Conservation (phyloP, 2,113 vertebrate genomes). For the Sula dactylatra region DNA sequence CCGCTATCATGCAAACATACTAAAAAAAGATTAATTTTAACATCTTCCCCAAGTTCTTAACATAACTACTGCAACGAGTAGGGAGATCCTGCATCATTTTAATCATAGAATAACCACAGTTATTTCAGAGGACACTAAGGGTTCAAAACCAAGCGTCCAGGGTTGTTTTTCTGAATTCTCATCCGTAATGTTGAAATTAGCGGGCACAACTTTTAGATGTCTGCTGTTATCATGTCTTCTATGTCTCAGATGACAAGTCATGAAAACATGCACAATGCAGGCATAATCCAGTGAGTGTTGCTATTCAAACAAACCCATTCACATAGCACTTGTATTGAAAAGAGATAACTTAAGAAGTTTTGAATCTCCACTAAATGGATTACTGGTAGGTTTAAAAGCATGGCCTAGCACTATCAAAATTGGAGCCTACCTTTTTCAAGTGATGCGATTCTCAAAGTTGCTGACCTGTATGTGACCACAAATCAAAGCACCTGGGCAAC, state of each 20-base stretch:
- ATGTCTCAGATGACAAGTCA: not conserved
- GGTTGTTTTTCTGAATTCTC: not conserved
- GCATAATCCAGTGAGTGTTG: not conserved
- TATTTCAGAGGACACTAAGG: not conserved
- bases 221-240: not conserved
- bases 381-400: not conserved
- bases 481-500: not conserved
- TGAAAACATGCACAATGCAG: rapidly evolving
- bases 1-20: not conserved
- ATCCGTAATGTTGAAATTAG: not conserved
- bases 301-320: not conserved
- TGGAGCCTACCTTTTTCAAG: not conserved
- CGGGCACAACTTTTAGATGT: not conserved
- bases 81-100: not conserved
- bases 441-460: not conserved
- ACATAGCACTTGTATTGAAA: not conserved
- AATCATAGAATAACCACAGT: not conserved
- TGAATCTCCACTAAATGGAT: not conserved
- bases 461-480: not conserved
- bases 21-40: not conserved
- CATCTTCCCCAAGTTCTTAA: not conserved
- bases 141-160: rapidly evolving
- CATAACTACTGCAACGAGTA: not conserved
- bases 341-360: not conserved
- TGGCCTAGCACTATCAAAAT: not conserved